Conservation (phyloP, 2,113 vertebrate species). For the Candoia aspera region DNA sequence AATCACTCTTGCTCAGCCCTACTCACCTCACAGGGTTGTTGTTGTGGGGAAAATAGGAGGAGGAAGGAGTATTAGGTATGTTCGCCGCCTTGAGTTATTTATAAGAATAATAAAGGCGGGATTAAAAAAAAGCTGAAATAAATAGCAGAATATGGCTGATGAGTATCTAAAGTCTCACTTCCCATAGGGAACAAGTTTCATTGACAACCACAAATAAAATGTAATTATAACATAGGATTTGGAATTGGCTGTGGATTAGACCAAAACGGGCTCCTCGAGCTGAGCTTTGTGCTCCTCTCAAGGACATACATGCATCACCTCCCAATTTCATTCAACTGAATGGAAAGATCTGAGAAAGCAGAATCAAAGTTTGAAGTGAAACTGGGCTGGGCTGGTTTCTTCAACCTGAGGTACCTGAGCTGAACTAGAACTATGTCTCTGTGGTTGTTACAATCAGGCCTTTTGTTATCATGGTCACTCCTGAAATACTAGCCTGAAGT, state of each 20-base stretch:
- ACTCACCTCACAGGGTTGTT: too few species aligned
- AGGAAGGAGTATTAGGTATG: too few species aligned
- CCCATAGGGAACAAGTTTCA: not conserved
- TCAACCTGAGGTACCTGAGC: not conserved
- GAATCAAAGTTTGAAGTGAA: not conserved
- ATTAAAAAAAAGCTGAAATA: not conserved
- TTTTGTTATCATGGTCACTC: not conserved
- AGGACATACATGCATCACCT: not conserved
- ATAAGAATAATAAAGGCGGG: too few species aligned
- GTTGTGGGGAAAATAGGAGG: too few species aligned
- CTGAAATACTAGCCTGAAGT: conserved; percentile 59
- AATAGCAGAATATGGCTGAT: not conserved
- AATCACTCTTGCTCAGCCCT: too few species aligned
- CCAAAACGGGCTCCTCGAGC: not conserved
- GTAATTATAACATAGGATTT: not conserved
- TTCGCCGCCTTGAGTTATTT: too few species aligned
- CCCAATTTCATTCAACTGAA: not conserved
- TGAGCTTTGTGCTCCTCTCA: not conserved
- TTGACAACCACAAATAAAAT: not conserved
- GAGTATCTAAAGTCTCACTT: not conserved
- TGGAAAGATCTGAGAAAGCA: not conserved
- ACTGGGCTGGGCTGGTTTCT: too few species aligned
- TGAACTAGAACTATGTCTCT: not conserved
- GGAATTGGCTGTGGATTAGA: not conserved
- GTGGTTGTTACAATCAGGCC: too few species aligned